Evolutionary conservation across 2,888 invertebrate genomes (phyloP).

Genomic region (Philonicus albiceps): DNA sequence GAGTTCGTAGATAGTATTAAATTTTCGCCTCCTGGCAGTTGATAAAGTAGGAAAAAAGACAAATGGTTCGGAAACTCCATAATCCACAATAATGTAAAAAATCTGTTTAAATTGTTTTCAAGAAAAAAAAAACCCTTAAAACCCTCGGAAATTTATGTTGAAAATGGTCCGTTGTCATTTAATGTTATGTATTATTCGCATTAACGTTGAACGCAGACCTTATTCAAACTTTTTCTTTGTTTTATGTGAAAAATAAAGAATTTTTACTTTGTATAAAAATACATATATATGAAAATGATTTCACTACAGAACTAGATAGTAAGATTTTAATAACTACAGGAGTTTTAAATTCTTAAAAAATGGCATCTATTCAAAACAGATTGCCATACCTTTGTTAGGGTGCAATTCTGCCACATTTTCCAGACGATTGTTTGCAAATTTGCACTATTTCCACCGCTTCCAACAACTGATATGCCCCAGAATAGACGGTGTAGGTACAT

Average conservation of each 20-base stretch:
- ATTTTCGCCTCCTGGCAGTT: not conserved
- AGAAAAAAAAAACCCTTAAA: not conserved
- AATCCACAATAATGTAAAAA: not conserved
- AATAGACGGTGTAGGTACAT: not conserved
- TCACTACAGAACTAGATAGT: no score
- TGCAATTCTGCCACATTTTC: not conserved
- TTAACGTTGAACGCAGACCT: not conserved
- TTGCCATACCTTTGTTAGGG: not conserved
- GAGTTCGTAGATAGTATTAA: not conserved
- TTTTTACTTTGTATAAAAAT: not conserved
- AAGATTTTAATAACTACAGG: not conserved
- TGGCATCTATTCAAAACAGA: not conserved
- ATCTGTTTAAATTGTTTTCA: not conserved
- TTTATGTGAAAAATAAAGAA: not conserved
- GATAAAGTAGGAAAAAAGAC: not conserved
- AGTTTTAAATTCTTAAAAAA: not conserved
- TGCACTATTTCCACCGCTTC: not conserved
- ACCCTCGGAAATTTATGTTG: not conserved
- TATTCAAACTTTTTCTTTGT: not conserved
- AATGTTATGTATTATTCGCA: not conserved
- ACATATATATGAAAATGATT: no score
- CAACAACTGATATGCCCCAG: not conserved
- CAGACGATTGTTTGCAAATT: not conserved
- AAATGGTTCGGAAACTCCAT: not conserved
- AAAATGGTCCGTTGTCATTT: not conserved